Evolutionary conservation across 2,113 vertebrate species (phyloP).

Genomic region (Corynorhinus townsendii): DNA sequence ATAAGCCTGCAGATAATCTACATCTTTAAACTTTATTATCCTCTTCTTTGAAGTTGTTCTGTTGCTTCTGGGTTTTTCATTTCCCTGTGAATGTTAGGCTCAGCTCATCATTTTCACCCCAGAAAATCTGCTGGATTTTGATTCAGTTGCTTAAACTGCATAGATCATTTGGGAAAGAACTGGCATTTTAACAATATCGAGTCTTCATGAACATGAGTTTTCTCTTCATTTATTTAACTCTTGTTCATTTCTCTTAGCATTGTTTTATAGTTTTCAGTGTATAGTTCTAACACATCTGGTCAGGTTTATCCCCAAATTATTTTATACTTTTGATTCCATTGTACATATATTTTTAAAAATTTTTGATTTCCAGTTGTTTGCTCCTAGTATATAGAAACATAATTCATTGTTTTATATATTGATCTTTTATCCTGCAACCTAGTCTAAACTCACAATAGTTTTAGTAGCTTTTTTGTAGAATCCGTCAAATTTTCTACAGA

Average conservation of each 20-base stretch:
- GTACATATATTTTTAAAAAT: neutral
- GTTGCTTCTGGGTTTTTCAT: neutral
- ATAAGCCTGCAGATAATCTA: neutral
- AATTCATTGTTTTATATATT: neutral
- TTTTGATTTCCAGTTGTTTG: neutral
- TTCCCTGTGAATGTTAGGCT: neutral
- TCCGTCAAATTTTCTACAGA: neutral
- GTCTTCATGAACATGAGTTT: neutral
- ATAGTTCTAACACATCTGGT: neutral
- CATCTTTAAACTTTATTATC: neutral
- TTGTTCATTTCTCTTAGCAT: neutral
- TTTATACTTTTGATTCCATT: neutral
- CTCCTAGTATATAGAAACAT: neutral
- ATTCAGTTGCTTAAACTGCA: neutral
- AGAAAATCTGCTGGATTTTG: neutral
- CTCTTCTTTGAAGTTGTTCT: neutral
- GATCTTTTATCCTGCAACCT: neutral
- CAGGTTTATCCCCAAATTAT: neutral
- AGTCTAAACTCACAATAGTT: neutral
- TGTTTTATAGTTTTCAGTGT: neutral
- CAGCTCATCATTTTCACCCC: neutral
- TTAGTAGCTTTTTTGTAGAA: neutral
- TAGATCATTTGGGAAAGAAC: neutral
- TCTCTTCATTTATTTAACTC: neutral
- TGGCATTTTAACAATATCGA: neutral